phyloP scores from a whole-genome alignment of 2,113 vertebrate genomes.

The Chaetops frenatus region DNA sequence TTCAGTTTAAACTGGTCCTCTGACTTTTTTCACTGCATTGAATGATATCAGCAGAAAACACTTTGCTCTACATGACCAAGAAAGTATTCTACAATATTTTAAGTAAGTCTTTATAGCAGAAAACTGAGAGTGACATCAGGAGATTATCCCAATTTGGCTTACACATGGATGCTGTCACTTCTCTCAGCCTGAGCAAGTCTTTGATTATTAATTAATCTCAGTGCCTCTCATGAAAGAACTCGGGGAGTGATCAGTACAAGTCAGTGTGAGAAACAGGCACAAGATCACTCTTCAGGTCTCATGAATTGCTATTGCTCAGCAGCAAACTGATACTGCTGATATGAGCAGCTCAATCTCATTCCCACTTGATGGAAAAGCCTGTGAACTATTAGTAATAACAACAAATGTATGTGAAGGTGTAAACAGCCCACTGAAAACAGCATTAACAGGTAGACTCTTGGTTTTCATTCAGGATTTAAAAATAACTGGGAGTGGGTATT shows the following conservation, averaged over 20 bases:
- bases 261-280: neutral
- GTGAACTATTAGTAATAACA: neutral
- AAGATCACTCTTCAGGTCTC: neutral
- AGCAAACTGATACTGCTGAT: neutral
- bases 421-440: neutral
- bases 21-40: neutral
- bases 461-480: constrained; percentile 1
- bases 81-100: neutral
- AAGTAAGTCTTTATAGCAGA: neutral
- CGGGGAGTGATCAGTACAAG: neutral
- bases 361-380: neutral
- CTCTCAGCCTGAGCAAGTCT: neutral
- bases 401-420: neutral
- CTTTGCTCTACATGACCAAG: neutral
- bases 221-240: neutral
- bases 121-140: neutral
- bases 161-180: neutral
- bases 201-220: neutral
- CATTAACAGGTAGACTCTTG: neutral
- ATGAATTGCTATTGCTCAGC: neutral
- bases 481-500: neutral
- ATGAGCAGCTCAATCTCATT: neutral
- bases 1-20: neutral
- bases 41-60: neutral
- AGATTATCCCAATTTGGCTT: neutral